Evolutionary conservation across 2,888 invertebrate species (phyloP).

Genomic region (Heliconius charithonia): DNA sequence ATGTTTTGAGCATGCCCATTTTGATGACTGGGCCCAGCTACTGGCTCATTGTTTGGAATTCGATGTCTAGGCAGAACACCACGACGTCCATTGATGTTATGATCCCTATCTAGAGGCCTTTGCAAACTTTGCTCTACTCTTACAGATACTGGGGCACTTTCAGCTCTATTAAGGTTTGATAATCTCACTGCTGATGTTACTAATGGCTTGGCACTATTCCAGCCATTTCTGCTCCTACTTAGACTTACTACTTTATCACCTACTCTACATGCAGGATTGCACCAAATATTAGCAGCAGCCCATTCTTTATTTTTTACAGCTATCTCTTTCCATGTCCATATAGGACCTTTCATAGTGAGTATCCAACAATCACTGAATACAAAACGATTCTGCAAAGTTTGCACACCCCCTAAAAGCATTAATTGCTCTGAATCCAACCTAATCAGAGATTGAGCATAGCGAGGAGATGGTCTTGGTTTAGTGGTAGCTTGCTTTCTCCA

Average conservation of each 20-base stretch:
- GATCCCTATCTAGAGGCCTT: constrained; percentile 85
- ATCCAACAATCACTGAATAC: constrained; percentile 96
- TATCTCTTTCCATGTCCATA: constrained; percentile 90
- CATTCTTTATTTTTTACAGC: constrained; percentile 90
- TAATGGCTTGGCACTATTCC: constrained; percentile 80
- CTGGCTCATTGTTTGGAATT: constrained; percentile 63
- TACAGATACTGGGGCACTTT: constrained; percentile 77
- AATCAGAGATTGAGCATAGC: constrained; percentile 97
- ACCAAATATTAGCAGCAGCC: constrained; percentile 95
- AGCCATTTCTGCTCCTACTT: constrained; percentile 84
- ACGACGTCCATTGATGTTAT: constrained; percentile 88
- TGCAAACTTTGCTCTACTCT: constrained; percentile 78
- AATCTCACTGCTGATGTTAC: constrained; percentile 83
- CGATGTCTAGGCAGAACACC: constrained; percentile 81
- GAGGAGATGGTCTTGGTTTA: constrained; percentile 88
- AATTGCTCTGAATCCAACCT: constrained; percentile 90
- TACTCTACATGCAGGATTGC: constrained; percentile 93
- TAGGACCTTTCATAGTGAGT: constrained; percentile 88
- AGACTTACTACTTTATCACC: constrained; percentile 91
- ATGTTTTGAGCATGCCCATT: constrained; percentile 52
- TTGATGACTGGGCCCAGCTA: constrained; percentile 78
- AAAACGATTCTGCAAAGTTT: constrained; percentile 89
- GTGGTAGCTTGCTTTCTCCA: constrained; percentile 91
- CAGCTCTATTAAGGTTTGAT: constrained; percentile 69
- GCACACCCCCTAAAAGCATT: constrained; percentile 93